Evolutionary conservation across 2,113 vertebrate genomes (phyloP).

Genomic region (Calidris pygmaea): DNA sequence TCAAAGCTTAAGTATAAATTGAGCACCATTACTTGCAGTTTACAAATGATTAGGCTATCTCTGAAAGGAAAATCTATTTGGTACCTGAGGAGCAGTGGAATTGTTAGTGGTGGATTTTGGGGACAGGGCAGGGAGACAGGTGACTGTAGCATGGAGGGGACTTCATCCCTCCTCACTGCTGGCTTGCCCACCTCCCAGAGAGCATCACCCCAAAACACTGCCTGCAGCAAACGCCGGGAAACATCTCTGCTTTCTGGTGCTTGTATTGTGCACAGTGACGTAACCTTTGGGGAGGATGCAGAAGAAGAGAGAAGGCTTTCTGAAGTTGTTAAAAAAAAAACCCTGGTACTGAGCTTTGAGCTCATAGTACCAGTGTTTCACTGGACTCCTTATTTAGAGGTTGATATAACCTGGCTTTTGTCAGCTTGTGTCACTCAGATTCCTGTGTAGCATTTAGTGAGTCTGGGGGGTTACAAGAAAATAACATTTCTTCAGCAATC

Average conservation of each 20-base stretch:
- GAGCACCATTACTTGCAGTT: neutral
- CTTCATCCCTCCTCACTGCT: neutral
- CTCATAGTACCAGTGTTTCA: neutral
- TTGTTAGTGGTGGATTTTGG: neutral
- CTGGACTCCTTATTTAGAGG: neutral
- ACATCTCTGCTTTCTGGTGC: neutral
- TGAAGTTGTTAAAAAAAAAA: neutral
- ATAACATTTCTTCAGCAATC: neutral
- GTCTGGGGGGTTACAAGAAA: neutral
- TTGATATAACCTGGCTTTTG: neutral
- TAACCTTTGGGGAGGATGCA: rapidly evolving
- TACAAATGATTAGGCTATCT: neutral
- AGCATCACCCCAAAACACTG: neutral
- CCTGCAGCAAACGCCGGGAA: neutral
- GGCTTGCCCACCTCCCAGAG: neutral
- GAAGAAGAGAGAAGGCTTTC: neutral
- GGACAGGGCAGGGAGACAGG: neutral
- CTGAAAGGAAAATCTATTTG: neutral
- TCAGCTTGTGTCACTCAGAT: neutral
- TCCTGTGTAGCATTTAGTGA: neutral
- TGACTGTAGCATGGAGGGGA: neutral
- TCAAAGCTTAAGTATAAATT: neutral
- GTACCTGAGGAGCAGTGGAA: neutral
- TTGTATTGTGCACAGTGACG: neutral
- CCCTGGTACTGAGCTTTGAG: neutral